Percentiles rank a stretch among this genome's conserved stretches.
Conservation (phyloP, 2,888 invertebrate genomes). For the Plutella xylostella region DNA sequence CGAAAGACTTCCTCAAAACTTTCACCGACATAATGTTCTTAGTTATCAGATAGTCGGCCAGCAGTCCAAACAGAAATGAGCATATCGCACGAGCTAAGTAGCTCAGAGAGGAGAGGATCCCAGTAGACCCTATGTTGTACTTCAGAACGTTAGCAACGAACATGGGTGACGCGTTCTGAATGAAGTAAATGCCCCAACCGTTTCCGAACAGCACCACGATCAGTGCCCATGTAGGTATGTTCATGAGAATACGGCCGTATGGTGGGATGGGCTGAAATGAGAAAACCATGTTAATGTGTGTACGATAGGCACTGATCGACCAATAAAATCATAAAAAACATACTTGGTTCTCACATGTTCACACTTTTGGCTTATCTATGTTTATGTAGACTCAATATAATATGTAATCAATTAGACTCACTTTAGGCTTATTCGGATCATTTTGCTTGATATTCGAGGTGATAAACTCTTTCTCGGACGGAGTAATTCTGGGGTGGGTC, state of each 20-base stretch:
- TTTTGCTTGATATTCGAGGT: no score
- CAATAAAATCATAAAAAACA: neutral
- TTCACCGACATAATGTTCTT: neutral
- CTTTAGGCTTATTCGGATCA: no score
- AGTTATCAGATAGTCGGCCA: conserved; percentile 66
- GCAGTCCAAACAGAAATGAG: conserved; percentile 78
- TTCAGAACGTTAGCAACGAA: conserved; percentile 79
- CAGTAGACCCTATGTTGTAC: conserved; percentile 78
- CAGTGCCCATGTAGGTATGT: no score
- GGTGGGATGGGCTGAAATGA: conserved; percentile 74
- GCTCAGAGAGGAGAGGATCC: conserved; percentile 77
- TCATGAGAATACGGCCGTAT: no score
- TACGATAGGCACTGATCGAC: no score
- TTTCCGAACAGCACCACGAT: conserved; percentile 79
- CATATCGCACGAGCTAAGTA: conserved; percentile 76
- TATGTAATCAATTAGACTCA: no score
- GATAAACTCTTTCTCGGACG: conserved; percentile 73
- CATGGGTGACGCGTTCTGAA: conserved; percentile 81
- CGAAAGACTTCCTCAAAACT: neutral
- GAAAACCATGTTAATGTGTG: no score
- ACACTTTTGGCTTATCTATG: no score
- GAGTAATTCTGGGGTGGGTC: conserved; percentile 71
- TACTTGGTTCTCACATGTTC: neutral
- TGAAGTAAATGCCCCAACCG: conserved; percentile 80
- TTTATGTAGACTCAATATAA: no score